Base-by-base conservation (phyloP, 2,888 invertebrate genomes). In the Andrena bicolor region DNA sequence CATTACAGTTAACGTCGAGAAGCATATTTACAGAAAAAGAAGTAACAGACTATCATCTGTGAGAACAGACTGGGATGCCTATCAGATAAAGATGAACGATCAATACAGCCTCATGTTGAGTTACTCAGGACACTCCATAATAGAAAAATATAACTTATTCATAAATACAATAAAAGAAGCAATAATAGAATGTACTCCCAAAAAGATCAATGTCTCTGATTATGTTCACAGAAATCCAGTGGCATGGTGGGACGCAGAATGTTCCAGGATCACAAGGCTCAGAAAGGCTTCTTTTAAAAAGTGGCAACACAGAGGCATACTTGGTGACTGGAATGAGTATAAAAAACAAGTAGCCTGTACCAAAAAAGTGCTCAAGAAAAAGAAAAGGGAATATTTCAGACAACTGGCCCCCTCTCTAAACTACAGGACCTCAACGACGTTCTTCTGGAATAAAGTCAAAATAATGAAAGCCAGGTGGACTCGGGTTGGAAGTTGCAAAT, bases 191-290 rank as follows among this genome's bases (percentile, higher is more conserved):
- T 26, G 32, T 32, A 56, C 72, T 2, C 64, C 72, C 2, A 32
- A 10, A 5, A 26, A 2, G 1, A 53, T 0, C 3, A 10, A n/a
- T 1, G 13, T 58, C 0, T 6, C 51, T 3, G n/a, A 7, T 2
- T 7, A 41, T 2, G 2, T 13, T 10, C 23, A 66, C n/a, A 48
- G 74, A 6, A 74, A 66, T 30, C 74, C 74, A 4, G 58, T 60
- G 0, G 2, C 58, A 16, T 74, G 48, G 74, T 74, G 74, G 74
- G 35, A 63, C 5, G 6, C n/a, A 0, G 66, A 58, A 7, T 74
- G 58, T 16, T 48, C 66, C 3, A 66, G 30, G 16, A 1, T 2
- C 0, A 8, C 66, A 4, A 28, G 74, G 5, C 32, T 48, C 0
- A 66, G 74, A 10, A 73, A 64, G 8, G 64, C 56, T 2, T 1